Conservation (phyloP, 2,797 vertebrate species). For the Glossophaga mutica region DNA sequence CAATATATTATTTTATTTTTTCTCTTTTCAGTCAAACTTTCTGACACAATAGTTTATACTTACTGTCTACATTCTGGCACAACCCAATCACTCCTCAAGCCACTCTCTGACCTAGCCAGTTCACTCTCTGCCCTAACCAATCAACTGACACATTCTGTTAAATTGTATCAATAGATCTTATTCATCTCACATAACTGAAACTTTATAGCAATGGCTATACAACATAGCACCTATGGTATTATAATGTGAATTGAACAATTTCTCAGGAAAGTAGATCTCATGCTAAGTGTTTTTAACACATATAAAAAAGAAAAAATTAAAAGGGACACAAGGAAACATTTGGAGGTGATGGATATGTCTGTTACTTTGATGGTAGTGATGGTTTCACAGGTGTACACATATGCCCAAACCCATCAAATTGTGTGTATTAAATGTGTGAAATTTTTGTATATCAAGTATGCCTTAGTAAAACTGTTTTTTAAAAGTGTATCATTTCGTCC, state of each 20-base stretch:
- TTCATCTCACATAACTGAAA: neutral
- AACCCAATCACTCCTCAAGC: neutral
- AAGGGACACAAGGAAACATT: neutral
- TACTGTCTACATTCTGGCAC: neutral
- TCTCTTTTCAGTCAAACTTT: neutral
- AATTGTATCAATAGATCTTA: neutral
- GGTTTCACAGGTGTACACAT: neutral
- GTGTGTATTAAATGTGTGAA: neutral
- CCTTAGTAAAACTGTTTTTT: neutral
- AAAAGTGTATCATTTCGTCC: neutral
- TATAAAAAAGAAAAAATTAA: neutral
- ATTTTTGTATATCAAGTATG: neutral
- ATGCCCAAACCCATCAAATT: neutral
- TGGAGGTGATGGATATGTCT: neutral
- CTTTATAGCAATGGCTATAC: neutral
- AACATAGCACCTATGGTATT: neutral
- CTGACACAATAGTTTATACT: neutral
- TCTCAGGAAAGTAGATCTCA: neutral
- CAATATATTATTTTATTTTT: neutral
- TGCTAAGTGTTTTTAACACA: neutral
- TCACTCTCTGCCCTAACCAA: neutral
- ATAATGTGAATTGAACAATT: neutral
- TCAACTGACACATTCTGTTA: neutral
- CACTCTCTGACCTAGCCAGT: neutral
- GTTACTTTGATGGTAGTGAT: neutral